These are phyloP conservation scores for Xestia xanthographa DNA, from an alignment of 2,888 invertebrate species.

Conservation along the genomic window DNA sequence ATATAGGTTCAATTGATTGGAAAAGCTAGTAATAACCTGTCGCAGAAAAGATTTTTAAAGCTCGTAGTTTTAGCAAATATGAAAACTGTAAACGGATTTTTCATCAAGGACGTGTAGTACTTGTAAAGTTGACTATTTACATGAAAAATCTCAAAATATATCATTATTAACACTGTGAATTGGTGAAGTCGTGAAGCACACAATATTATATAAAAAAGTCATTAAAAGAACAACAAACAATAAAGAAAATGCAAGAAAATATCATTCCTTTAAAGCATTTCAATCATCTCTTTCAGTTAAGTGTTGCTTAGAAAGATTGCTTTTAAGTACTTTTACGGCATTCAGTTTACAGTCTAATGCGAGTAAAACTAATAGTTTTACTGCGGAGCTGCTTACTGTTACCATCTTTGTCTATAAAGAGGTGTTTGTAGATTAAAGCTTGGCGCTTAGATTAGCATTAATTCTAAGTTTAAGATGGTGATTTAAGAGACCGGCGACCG, in stretches of 20 bases:
- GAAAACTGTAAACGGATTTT: conserved; percentile 25
- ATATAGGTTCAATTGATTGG: conserved; percentile 11
- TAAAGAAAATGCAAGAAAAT: background rate
- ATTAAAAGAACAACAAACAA: background rate
- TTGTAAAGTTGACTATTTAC: background rate
- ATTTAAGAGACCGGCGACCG: no score
- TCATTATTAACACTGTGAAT: no score
- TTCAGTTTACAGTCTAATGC: conserved; percentile 47
- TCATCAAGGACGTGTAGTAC: background rate
- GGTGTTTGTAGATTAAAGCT: conserved; percentile 19
- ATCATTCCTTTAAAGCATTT: background rate
- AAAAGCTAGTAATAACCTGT: conserved; percentile 22
- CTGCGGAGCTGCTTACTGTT: background rate
- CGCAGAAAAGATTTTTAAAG: background rate
- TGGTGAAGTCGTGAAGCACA: no score
- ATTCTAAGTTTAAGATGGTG: background rate
- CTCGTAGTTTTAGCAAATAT: conserved; percentile 12
- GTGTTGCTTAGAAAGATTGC: conserved; percentile 26
- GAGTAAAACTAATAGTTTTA: conserved; percentile 35
- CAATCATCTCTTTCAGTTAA: conserved; percentile 28
- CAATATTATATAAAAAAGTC: no score
- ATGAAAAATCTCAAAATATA: no score
- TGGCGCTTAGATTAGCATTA: background rate
- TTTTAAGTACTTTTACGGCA: conserved; percentile 31
- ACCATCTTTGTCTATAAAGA: background rate